Percentiles rank a stretch among this genome's conserved stretches.
Evolutionary conservation across 2,797 vertebrate genomes (phyloP).

Genomic region (Scolopax rusticola): DNA sequence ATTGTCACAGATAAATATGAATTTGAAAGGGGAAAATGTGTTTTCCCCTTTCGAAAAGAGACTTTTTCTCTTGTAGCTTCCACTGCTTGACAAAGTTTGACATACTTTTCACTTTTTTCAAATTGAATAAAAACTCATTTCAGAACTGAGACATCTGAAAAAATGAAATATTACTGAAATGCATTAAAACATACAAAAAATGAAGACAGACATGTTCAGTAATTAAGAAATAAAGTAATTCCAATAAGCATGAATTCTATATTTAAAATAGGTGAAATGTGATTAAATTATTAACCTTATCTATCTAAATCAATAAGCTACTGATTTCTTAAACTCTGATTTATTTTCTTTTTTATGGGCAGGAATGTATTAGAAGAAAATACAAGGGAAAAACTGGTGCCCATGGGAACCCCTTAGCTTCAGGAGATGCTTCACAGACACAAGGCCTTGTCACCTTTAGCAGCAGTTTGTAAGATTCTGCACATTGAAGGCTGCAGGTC

Average conservation of each 20-base stretch:
- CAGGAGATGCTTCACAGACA: neutral
- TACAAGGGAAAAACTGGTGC: neutral
- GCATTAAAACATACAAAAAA: neutral
- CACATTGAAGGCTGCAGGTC: neutral
- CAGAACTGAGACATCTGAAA: neutral
- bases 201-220: neutral
- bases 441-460: neutral
- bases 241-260: neutral
- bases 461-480: neutral
- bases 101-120: neutral
- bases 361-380: neutral
- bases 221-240: neutral
- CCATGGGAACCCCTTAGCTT: neutral
- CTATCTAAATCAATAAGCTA: constrained; percentile 28
- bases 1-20: neutral
- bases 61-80: neutral
- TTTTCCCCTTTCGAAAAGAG: neutral
- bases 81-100: neutral
- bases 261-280: neutral
- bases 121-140: neutral
- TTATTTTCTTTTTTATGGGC: neutral
- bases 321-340: neutral
- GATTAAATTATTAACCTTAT: neutral
- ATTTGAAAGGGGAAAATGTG: neutral
- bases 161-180: neutral